These are phyloP conservation scores for Centrocercus urophasianus DNA, from an alignment of 2,113 vertebrate species.

Conservation along the genomic window DNA sequence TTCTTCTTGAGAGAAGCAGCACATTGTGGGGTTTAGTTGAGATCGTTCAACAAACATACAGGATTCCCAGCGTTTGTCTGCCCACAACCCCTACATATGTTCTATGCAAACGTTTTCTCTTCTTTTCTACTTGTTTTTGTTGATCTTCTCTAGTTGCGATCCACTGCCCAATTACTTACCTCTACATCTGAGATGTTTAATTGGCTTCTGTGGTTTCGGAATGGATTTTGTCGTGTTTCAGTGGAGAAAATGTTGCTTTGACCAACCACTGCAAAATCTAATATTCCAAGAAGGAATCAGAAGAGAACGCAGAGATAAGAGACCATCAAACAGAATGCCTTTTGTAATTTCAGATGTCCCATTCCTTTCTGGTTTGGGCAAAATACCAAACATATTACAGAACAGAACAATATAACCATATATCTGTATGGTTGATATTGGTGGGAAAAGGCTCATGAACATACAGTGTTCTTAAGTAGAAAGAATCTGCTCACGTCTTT, in stretches of 20 bases:
- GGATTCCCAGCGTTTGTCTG: not conserved
- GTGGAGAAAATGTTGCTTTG: slow-evolving; percentile 63
- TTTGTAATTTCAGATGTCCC: slow-evolving; percentile 58
- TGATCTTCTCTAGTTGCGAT: slow-evolving; percentile 61
- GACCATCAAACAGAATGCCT: slow-evolving; percentile 40
- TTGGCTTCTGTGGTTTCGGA: slow-evolving; percentile 69
- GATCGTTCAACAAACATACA: not conserved
- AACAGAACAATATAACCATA: not conserved
- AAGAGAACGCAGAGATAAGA: slow-evolving; percentile 58
- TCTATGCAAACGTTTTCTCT: slow-evolving; percentile 67
- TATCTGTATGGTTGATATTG: not conserved
- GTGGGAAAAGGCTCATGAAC: not conserved
- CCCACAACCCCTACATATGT: slow-evolving; percentile 51
- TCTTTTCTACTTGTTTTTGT: slow-evolving; percentile 63
- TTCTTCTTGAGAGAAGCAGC: not conserved
- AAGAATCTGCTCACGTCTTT: not conserved
- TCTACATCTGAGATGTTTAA: slow-evolving; percentile 70
- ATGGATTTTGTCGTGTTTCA: slow-evolving; percentile 56
- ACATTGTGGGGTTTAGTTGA: not conserved
- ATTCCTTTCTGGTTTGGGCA: slow-evolving; percentile 46
- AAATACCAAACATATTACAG: slow-evolving; percentile 62
- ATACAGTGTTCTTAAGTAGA: not conserved
- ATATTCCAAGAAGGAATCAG: slow-evolving; percentile 70
- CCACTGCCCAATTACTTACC: slow-evolving; percentile 72
- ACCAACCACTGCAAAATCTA: slow-evolving; percentile 73